Evolutionary conservation across 2,888 invertebrate genomes (phyloP).

Genomic region (Agrilus mali): DNA sequence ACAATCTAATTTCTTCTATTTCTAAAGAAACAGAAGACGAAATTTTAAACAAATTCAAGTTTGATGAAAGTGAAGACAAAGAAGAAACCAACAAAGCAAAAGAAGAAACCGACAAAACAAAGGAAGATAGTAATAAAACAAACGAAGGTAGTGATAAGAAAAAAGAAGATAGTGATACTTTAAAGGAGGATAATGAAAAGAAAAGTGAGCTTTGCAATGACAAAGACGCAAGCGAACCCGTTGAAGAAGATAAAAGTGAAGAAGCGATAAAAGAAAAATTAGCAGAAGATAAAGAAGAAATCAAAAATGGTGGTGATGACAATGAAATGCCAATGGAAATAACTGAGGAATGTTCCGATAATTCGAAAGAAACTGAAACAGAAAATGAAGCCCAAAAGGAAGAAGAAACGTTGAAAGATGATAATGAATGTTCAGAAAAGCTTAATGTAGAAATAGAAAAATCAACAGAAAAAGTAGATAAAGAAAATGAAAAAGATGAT

Average conservation of each 20-base stretch:
- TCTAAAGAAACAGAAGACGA: conserved; percentile 25
- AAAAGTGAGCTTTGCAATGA: too few species aligned
- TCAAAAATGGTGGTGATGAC: neutral
- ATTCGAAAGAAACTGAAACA: neutral
- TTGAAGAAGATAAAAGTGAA: neutral
- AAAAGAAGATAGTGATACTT: conserved; percentile 5
- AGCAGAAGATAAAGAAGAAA: neutral
- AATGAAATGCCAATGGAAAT: neutral
- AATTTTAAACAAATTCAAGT: conserved; percentile 25
- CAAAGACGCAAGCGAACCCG: neutral
- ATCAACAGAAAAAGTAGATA: conserved; percentile 2
- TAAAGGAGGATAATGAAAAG: too few species aligned
- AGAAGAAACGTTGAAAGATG: conserved; percentile 7
- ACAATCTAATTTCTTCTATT: conserved; percentile 4
- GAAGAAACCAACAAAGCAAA: conserved; percentile 5
- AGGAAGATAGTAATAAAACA: too few species aligned
- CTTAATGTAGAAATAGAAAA: neutral
- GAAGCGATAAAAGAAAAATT: neutral
- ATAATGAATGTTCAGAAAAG: conserved; percentile 1
- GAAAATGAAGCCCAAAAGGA: conserved; percentile 8
- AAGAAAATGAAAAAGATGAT: conserved; percentile 11
- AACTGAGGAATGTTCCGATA: neutral
- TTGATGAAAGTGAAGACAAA: conserved; percentile 8
- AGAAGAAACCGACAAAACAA: conserved; percentile 4
- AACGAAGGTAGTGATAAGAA: conserved; percentile 4